Conservation (phyloP, 2,797 vertebrate genomes). For the Lophius americanus region DNA sequence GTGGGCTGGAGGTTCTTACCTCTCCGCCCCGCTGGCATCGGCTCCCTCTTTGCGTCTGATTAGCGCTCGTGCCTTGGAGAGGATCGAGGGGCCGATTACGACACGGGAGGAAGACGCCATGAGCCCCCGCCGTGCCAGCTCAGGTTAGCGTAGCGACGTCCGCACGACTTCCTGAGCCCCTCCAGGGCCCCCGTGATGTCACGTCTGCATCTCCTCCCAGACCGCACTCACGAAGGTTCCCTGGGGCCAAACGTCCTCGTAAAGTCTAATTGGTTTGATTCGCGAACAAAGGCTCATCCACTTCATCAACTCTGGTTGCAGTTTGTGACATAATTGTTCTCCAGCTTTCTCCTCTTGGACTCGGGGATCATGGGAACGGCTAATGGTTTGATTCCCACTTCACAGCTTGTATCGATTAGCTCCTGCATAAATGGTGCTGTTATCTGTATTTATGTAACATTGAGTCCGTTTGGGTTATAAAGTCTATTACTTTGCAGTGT, state of each 20-base stretch:
- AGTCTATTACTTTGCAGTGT: too few relatives aligned
- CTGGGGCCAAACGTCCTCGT: slow-evolving; percentile 36
- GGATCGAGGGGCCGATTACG: slow-evolving; percentile 25
- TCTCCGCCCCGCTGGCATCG: background rate
- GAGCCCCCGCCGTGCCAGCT: slow-evolving; percentile 20
- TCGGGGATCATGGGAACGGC: too few relatives aligned
- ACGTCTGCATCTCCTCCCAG: slow-evolving; percentile 4
- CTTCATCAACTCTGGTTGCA: background rate
- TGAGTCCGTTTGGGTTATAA: too few relatives aligned
- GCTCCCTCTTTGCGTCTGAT: slow-evolving; percentile 56
- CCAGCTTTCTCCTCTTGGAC: slow-evolving; percentile 24
- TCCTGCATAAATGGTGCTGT: too few relatives aligned
- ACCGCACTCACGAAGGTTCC: slow-evolving; percentile 6
- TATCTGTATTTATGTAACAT: too few relatives aligned
- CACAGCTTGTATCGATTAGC: too few relatives aligned
- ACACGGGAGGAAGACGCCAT: slow-evolving; percentile 8
- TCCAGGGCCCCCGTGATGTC: slow-evolving; percentile 19
- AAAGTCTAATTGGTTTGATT: slow-evolving; percentile 49
- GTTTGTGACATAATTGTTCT: slow-evolving; percentile 46
- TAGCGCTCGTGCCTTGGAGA: slow-evolving; percentile 33
- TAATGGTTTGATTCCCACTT: too few relatives aligned
- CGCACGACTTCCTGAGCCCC: slow-evolving; percentile 11
- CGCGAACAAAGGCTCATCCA: slow-evolving; percentile 25
- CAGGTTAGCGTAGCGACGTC: slow-evolving; percentile 15
- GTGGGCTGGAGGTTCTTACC: slow-evolving; percentile 37